Evolutionary conservation across 1,140 invertebrate species (phyloP), one percentile per base, ranked within the genome.

Genomic region (Homalodisca vitripennis): DNA sequence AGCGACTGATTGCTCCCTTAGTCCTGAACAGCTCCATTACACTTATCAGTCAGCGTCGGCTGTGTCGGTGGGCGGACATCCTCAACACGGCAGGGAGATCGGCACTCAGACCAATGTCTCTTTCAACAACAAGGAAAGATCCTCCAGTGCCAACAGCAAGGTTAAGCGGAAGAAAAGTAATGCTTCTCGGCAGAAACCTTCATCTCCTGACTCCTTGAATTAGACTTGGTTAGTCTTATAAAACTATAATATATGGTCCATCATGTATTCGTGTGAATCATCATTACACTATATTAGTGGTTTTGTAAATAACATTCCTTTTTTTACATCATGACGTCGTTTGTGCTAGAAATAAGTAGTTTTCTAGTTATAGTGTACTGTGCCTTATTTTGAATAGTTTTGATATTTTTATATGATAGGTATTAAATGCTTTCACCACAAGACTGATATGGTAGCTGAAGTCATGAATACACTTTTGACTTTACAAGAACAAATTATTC

Each of bases 71-170:
- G 63, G 63, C 17, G 27, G 63, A 6, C 46, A 66, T 47, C 63
- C 63, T 13, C 6, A 47, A 22, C 1, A 27, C 17, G 63, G 63
- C 1, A 66, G 63, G 26, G 63, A 66, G 27, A 66, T 66, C 12
- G 63, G 63, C 13, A 66, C 63, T 14, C 63, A 66, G 17, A 66
- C 63, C 6, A 46, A 41, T 47, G 63, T 66, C 6, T 66, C 63
- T 2, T 66, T 66, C 26, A 66, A 47, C 41, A 66, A 66, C 34
- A 46, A 31, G 26, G 63, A 66, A 17, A 14, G 41, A 12, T 46
- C 27, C 17, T 66, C 55, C n/a, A 60, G 55, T 27, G 55, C 55
- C 1, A 26, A 26, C 13, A 29, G 24, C 24, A 60, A 60, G n/a
- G 22, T 26, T 13, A 60, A 60, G 55, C 26, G 55, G 27, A 60